Evolutionary conservation across 2,797 vertebrate species (phyloP), one percentile per base, ranked within the genome.

Genomic region (Margarornis squamiger): DNA sequence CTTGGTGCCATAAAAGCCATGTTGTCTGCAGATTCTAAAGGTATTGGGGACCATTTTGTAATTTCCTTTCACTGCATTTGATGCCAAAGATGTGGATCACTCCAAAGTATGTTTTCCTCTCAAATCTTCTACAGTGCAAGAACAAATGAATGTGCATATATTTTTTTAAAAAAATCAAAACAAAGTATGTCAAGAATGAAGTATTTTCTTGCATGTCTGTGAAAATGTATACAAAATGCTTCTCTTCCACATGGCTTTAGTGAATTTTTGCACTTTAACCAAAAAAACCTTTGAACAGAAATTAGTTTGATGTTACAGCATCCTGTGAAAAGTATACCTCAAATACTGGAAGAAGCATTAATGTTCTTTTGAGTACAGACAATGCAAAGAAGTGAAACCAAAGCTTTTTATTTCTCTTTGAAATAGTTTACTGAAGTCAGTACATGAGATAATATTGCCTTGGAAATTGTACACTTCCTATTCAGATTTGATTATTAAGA

Each of bases 201-300:
- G 36, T 65, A 46, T 29, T 81, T 93, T 88, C 88, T 71, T 91
- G 58, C 32, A 85, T 81, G 46, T 86, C 36, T 72, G 0, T 81
- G 66, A 94, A 81, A 90, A 52, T 26, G 26, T 57, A 74, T 19
- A 20, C 41, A 78, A 94, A 88, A 84, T 73, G 55, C 75, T 88
- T 88, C 36, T 61, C 55, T 91, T 92, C 82, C 66, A 88, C 39
- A 26, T 27, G 36, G 63, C 67, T 82, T 83, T 92, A 75, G 55
- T 93, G 85, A 97, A 85, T 61, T 91, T 85, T 89, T 97, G 97
- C 97, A 97, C 97, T 97, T 98, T 96, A 97, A 92, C 58, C 32
- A 72, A 70, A 86, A 87, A 52, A 61, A 38, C 23, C 62, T 90
- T 79, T 84, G 58, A 97, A 84, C 27, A 93, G 72, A 81, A 94